Evolutionary conservation across 2,888 invertebrate species (phyloP), one percentile per base, ranked within the genome.

Genomic region (Orchesella flavescens): DNA sequence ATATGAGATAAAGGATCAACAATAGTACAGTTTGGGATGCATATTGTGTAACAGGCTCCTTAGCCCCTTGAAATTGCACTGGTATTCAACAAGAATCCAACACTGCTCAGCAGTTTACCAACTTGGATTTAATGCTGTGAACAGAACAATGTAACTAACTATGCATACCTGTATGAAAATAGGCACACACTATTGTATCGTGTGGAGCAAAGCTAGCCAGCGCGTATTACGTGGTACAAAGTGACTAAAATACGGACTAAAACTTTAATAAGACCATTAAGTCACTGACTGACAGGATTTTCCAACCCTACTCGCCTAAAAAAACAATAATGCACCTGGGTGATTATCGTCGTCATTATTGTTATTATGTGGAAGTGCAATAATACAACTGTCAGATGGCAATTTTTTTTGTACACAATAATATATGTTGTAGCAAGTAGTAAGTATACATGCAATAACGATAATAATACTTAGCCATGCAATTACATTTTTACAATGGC

Each of bases 301-400:
- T 65, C n/a, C 65, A 65, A n/a, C 65, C 65, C 12, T 49, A 34
- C 34, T 34, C 49, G 2, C 65, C 65, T 17, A 10, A 65, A 34
- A 34, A 65, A 65, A 65, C 65, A 65, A 65, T 65, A 65, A 65
- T 44, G 43, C 17, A 44, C 61, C 15, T n/a, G 65, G 43, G 65
- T 43, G 34, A 65, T 65, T 65, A 44, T 65, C 65, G 43, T 34
- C 44, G n/a, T 65, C n/a, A 17, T 65, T 9, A 43, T 65, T 65
- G 15, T 65, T 65, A 65, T 65, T 61, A 65, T n/a, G 43, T 65
- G 44, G 43, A 65, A 65, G 43, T 65, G 43, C 44, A 44, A 43
- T 17, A 57, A 1, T 57, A 49, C 57, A 57, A 57, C 57, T 19
- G 57, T 57, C 65, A 65, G 65, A 43, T 43, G 23, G 65, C 43